Evolutionary conservation across 2,888 invertebrate genomes (phyloP).

Genomic region (Mythimna ferrago): DNA sequence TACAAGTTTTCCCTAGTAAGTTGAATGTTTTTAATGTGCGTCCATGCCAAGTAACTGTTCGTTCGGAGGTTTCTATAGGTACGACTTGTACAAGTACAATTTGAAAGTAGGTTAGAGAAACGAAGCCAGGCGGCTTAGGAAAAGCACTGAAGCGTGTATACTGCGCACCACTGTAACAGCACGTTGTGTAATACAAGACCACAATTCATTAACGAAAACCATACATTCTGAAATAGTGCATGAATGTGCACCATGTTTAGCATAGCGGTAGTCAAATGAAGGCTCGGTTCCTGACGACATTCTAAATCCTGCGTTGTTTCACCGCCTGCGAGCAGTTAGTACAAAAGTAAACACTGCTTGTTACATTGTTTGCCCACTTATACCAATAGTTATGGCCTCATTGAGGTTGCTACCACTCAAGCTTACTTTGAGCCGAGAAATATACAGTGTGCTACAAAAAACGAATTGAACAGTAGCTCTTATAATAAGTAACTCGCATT

Average conservation of each 20-base stretch:
- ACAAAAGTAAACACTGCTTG: slow-evolving; percentile 78
- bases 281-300: slow-evolving; percentile 68
- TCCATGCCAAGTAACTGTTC: slow-evolving; percentile 65
- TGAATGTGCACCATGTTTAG: slow-evolving; percentile 59
- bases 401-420: slow-evolving; percentile 74
- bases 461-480: slow-evolving; percentile 72
- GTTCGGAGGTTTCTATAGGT: slow-evolving; percentile 63
- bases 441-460: slow-evolving; percentile 65
- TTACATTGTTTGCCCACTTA: slow-evolving; percentile 79
- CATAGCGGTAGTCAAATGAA: slow-evolving; percentile 69
- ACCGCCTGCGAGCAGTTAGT: slow-evolving; percentile 74
- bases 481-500: slow-evolving; percentile 68
- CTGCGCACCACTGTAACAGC: slow-evolving; percentile 49
- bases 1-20: slow-evolving; percentile 28
- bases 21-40: slow-evolving; percentile 44
- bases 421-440: slow-evolving; percentile 54
- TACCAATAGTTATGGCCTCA: slow-evolving; percentile 82
- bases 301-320: slow-evolving; percentile 74
- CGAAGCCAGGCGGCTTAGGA: slow-evolving; percentile 67
- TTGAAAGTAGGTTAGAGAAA: slow-evolving; percentile 77
- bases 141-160: slow-evolving; percentile 69
- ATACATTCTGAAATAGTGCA: slow-evolving; percentile 46
- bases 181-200: slow-evolving; percentile 45
- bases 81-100: slow-evolving; percentile 64
- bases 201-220: slow-evolving; percentile 37